A percentile compares a stretch with the other conserved stretches of the same genome.
Conservation (phyloP, 2,888 invertebrate species). For the Kryphioiulus occultus region DNA sequence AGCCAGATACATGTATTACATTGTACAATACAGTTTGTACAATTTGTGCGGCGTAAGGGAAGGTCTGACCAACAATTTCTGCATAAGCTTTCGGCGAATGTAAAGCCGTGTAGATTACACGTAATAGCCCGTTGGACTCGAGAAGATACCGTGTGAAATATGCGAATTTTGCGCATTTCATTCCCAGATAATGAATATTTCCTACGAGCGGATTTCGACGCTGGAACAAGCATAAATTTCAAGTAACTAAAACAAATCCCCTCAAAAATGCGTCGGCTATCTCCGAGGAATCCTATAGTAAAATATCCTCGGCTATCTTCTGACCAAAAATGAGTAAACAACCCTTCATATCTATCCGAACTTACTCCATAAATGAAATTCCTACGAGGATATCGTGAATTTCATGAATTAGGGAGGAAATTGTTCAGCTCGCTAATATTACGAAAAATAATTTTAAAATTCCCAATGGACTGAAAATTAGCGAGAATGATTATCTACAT, state of each 20-base stretch:
- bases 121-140: not conserved
- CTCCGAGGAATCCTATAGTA: not conserved
- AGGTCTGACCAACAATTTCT: no score
- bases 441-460: not conserved
- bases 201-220: not conserved
- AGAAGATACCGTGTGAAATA: not conserved
- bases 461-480: not conserved
- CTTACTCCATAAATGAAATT: not conserved
- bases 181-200: not conserved
- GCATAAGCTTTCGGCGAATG: not conserved
- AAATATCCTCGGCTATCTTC: not conserved
- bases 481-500: not conserved
- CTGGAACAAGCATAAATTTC: not conserved
- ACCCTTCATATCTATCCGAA: not conserved
- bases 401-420: not conserved
- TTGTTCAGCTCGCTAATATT: not conserved
- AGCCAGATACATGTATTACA: no score
- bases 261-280: not conserved
- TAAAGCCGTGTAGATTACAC: not conserved
- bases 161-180: not conserved
- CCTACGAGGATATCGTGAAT: not conserved
- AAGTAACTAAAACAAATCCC: not conserved
- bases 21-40: no score
- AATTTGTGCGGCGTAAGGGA: no score
- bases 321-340: slow-evolving; percentile 4